Conservation (phyloP, 2,113 vertebrate genomes). For the Todiramphus chloris region DNA sequence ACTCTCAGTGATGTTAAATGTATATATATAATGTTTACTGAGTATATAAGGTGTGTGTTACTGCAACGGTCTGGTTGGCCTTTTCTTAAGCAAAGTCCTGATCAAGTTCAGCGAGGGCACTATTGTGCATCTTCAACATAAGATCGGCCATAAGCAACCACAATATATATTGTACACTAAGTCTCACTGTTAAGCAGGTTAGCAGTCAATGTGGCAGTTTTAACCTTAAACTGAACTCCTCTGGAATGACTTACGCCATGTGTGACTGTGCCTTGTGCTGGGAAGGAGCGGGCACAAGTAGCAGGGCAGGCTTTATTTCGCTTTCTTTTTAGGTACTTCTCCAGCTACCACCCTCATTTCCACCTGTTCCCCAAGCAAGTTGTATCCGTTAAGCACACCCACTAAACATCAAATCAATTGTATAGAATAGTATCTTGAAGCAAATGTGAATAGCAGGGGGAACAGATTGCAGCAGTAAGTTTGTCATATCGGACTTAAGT, state of each 20-base stretch:
- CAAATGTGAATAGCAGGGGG: background rate
- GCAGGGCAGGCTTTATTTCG: background rate
- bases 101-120: background rate
- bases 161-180: background rate
- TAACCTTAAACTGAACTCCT: background rate
- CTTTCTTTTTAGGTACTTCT: background rate
- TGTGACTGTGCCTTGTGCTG: background rate
- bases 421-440: background rate
- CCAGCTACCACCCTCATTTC: constrained; percentile 30
- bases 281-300: background rate
- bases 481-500: background rate
- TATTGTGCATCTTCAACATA: background rate
- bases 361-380: constrained; percentile 20
- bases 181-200: background rate
- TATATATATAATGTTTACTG: background rate
- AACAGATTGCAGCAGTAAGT: constrained; percentile 2
- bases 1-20: background rate
- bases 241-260: background rate
- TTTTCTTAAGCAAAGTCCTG: background rate
- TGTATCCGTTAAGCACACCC: background rate
- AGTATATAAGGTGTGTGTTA: background rate
- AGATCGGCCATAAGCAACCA: background rate
- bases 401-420: constrained; percentile 20
- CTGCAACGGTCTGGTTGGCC: background rate
- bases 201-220: background rate